phyloP scores from a whole-genome alignment of 2,797 vertebrate species.

The Lepilemur ruficaudatus region DNA sequence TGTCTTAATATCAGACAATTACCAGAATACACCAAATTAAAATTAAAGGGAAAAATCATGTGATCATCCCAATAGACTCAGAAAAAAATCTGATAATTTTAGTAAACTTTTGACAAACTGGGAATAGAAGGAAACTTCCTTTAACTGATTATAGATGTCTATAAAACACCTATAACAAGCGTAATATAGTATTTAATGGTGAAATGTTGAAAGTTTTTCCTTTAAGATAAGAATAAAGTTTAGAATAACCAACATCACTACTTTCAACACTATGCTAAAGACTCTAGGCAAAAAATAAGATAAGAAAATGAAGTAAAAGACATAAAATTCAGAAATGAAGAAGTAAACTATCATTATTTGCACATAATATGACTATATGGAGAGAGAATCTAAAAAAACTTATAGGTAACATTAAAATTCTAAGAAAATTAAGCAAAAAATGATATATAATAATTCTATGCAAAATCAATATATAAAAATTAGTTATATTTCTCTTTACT shows the following conservation, averaged over 20 bases:
- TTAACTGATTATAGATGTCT: neutral
- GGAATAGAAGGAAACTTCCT: neutral
- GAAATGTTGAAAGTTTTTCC: neutral
- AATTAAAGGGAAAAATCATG: neutral
- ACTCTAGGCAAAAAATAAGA: neutral
- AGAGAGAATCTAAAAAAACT: neutral
- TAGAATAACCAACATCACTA: neutral
- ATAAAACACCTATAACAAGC: neutral
- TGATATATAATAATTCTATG: neutral
- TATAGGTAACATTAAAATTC: neutral
- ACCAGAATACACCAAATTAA: neutral
- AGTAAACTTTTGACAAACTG: neutral
- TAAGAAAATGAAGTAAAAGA: conserved; percentile 1
- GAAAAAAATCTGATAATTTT: neutral
- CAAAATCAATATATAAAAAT: neutral
- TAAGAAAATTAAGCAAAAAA: conserved; percentile 4
- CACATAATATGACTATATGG: neutral
- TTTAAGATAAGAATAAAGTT: neutral
- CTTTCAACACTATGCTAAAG: neutral
- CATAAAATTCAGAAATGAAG: neutral
- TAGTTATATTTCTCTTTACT: neutral
- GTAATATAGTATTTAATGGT: neutral
- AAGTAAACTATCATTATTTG: neutral
- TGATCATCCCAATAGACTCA: neutral
- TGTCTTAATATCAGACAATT: neutral